Conservation (phyloP, 64 coral and sea anemone genomes). For the Trachythela sp. region DNA sequence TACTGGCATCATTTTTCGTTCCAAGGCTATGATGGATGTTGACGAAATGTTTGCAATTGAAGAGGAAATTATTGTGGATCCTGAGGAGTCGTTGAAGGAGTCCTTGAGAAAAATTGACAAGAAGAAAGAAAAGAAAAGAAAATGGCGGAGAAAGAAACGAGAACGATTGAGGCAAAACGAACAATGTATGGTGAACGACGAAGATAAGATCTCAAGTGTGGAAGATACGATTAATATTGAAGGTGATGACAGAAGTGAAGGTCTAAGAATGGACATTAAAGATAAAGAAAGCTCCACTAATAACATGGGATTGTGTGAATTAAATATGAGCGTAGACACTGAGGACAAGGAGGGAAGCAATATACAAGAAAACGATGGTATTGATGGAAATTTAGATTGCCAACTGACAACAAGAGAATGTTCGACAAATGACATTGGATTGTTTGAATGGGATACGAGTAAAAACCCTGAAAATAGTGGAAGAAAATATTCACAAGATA, state of each 20-base stretch:
- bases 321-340: too few species aligned
- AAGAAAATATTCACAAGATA: too few species aligned
- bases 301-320: too few species aligned
- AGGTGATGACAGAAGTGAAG: background rate
- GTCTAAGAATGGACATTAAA: background rate
- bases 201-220: background rate
- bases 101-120: background rate
- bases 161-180: background rate
- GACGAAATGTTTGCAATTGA: conserved; percentile 56
- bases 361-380: too few species aligned
- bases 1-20: conserved; percentile 24
- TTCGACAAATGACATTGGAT: too few species aligned
- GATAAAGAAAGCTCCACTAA: background rate
- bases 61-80: background rate
- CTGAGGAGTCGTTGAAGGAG: background rate
- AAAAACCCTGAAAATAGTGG: background rate
- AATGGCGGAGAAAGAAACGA: conserved; percentile 10
- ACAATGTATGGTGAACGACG: too few species aligned
- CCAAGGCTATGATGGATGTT: conserved; percentile 89
- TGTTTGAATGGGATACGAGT: background rate
- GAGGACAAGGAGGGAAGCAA: too few species aligned
- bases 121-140: background rate
- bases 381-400: background rate
- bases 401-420: background rate
- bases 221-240: too few species aligned